Percentiles rank a stretch among this genome's conserved stretches.
phyloP scores from a whole-genome alignment of 64 coral and sea anemone genomes.

The Actinia tenebrosa region DNA sequence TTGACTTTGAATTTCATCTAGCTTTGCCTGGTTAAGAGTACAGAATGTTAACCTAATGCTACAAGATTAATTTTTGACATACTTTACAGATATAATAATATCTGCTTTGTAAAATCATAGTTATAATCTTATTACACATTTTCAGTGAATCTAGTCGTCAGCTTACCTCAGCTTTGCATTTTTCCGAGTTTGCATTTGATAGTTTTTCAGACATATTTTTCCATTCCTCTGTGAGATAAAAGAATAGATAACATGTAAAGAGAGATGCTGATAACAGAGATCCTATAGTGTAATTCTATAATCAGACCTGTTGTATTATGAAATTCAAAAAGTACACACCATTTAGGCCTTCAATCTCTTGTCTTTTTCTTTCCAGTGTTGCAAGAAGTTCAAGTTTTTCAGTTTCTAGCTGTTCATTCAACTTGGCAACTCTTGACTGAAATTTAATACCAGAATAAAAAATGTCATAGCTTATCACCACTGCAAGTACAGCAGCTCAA shows the following conservation, averaged over 20 bases:
- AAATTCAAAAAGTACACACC: constrained; percentile 23
- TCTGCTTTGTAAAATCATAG: too few species aligned
- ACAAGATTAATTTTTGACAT: neutral
- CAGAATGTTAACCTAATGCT: neutral
- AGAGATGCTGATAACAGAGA: too few species aligned
- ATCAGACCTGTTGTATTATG: too few species aligned
- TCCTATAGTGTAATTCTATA: too few species aligned
- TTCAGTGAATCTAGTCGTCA: too few species aligned
- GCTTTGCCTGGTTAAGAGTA: constrained; percentile 50
- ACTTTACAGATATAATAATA: too few species aligned
- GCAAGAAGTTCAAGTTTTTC: constrained; percentile 85
- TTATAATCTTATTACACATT: too few species aligned
- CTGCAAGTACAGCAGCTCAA: too few species aligned
- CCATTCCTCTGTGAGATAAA: constrained; percentile 63
- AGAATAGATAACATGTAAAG: neutral
- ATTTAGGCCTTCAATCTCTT: constrained; percentile 98
- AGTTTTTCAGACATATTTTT: constrained; percentile 87
- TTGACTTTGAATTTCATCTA: constrained; percentile 93
- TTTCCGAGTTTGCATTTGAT: constrained; percentile 54
- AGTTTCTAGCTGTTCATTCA: constrained; percentile 80
- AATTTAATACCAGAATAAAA: constrained; percentile 4
- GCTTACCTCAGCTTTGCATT: constrained; percentile 80
- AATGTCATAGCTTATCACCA: too few species aligned
- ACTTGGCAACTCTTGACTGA: constrained; percentile 66
- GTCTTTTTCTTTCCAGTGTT: constrained; percentile 83